Conservation (phyloP, 2,888 invertebrate species). For the Syritta pipiens region DNA sequence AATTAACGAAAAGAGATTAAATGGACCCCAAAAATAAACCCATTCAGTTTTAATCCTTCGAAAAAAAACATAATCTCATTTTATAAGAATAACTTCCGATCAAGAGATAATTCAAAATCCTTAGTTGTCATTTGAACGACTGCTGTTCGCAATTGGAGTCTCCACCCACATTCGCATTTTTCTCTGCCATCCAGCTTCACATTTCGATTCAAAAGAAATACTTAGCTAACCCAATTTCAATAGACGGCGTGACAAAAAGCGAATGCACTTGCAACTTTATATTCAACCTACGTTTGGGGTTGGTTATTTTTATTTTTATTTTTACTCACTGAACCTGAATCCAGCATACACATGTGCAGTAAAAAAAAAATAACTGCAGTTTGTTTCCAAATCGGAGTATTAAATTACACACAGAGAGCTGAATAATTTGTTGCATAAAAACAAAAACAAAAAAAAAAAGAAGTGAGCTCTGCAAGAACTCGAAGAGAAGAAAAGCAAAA, state of each 20-base stretch:
- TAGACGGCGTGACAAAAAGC: neutral
- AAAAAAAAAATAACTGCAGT: no score
- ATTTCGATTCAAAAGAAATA: neutral
- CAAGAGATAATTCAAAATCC: no score
- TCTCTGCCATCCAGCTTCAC: neutral
- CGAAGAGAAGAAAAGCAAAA: neutral
- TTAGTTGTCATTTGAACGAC: no score
- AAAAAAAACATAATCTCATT: no score
- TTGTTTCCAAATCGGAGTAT: constrained; percentile 29
- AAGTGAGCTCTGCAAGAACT: constrained; percentile 18
- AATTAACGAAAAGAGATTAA: no score
- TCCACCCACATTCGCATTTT: neutral
- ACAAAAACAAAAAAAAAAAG: constrained; percentile 1
- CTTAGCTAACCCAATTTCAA: constrained; percentile 26
- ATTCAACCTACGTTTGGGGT: neutral
- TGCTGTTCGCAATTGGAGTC: no score
- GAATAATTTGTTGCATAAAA: neutral
- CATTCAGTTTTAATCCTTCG: no score
- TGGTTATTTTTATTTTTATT: neutral
- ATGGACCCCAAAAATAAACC: no score
- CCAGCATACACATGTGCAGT: neutral
- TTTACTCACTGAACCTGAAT: constrained; percentile 7
- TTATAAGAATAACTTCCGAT: no score
- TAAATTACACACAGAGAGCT: constrained; percentile 2
- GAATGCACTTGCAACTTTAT: constrained; percentile 23